Evolutionary conservation across 2,888 invertebrate species (phyloP).

Genomic region (Abscondita cerata): DNA sequence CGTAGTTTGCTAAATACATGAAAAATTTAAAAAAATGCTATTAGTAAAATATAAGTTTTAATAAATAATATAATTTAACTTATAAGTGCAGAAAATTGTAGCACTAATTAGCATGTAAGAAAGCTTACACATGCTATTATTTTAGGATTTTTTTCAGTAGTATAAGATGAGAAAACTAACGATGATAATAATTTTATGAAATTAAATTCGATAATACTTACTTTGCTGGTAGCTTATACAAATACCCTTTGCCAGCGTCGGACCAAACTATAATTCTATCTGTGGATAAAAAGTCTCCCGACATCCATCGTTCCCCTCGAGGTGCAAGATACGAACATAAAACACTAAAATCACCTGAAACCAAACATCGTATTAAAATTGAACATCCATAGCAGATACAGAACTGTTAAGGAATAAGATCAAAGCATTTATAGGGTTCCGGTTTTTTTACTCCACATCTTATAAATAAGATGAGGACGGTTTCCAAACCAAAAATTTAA

Average conservation of each 20-base stretch:
- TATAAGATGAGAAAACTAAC: too few species aligned
- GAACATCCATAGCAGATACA: too few species aligned
- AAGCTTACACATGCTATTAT: too few species aligned
- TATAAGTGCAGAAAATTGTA: conserved; percentile 38
- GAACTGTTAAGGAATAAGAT: too few species aligned
- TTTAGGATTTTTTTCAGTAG: too few species aligned
- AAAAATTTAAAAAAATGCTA: conserved; percentile 60
- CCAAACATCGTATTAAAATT: too few species aligned
- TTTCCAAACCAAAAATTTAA: too few species aligned
- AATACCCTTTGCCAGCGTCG: conserved; percentile 93
- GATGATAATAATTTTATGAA: too few species aligned
- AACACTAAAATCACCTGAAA: conserved; percentile 90
- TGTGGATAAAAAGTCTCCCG: conserved; percentile 91
- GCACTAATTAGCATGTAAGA: too few species aligned
- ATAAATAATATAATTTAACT: conserved; percentile 19
- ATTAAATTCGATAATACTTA: conserved; percentile 63
- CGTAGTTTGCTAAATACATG: conserved; percentile 73
- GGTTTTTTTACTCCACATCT: too few species aligned
- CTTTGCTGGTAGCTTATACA: conserved; percentile 96
- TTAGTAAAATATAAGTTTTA: conserved; percentile 34
- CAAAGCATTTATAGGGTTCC: neutral
- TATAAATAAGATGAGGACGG: too few species aligned
- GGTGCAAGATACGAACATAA: conserved; percentile 92
- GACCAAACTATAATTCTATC: conserved; percentile 95
- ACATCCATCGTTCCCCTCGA: conserved; percentile 90